These are phyloP conservation scores for Caerostris darwini DNA, from an alignment of 1,140 invertebrate genomes.

Conservation along the genomic window DNA sequence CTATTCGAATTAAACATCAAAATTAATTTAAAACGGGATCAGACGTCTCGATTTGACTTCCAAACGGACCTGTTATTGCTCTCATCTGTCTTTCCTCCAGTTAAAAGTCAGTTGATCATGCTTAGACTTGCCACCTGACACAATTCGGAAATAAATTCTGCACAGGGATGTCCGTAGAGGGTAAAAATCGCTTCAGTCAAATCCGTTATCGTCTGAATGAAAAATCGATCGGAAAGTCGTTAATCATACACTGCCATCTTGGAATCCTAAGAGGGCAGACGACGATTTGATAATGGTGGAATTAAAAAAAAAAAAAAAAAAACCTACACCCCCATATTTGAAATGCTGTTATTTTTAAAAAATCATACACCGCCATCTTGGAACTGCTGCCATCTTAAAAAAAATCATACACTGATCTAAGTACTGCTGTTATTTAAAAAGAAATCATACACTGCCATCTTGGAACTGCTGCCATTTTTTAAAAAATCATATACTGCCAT, in stretches of 20 bases:
- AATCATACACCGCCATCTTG: too few relatives aligned
- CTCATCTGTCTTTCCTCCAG: not conserved
- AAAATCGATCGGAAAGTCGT: slow-evolving; percentile 19
- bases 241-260: not conserved
- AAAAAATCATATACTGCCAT: too few relatives aligned
- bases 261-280: not conserved
- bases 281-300: not conserved
- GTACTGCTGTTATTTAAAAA: too few relatives aligned
- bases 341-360: too few relatives aligned
- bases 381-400: too few relatives aligned
- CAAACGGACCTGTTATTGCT: not conserved
- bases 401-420: too few relatives aligned
- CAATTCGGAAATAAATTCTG: not conserved
- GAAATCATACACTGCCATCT: too few relatives aligned
- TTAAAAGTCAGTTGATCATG: not conserved
- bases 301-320: not conserved
- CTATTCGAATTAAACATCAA: not conserved
- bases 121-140: not conserved
- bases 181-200: not conserved
- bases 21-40: not conserved
- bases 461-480: too few relatives aligned
- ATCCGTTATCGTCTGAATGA: not conserved
- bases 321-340: too few relatives aligned
- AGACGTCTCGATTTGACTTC: not conserved
- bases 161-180: not conserved